Percentiles rank a stretch among this genome's conserved stretches.
These are phyloP conservation scores for Colletes collaris DNA, from an alignment of 2,888 invertebrate genomes.

Conservation along the genomic window DNA sequence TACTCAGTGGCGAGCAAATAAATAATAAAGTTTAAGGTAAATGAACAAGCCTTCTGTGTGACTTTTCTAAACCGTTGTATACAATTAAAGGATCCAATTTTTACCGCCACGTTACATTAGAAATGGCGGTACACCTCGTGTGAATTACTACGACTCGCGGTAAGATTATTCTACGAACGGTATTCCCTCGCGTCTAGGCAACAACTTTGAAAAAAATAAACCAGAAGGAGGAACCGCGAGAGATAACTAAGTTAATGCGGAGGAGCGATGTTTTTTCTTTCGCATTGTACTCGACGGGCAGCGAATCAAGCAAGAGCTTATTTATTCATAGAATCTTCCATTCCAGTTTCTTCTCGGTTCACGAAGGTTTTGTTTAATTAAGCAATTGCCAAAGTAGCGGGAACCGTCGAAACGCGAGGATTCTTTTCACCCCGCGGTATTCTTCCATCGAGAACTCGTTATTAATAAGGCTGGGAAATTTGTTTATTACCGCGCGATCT, in stretches of 20 bases:
- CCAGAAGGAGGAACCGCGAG: constrained; percentile 4
- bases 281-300: constrained; percentile 20
- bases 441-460: constrained; percentile 1
- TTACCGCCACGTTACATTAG: background rate
- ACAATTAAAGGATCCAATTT: constrained; percentile 22
- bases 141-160: constrained; percentile 13
- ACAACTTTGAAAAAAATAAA: background rate
- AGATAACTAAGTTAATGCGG: constrained; percentile 35
- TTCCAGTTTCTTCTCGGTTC: constrained; percentile 25
- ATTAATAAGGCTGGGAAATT: constrained; percentile 24
- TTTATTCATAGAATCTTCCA: constrained; percentile 52
- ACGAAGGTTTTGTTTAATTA: constrained; percentile 50
- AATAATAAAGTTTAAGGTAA: no score
- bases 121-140: background rate
- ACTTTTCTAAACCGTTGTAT: background rate
- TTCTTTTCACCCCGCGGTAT: constrained; percentile 1
- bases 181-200: constrained; percentile 16
- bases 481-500: constrained; percentile 6
- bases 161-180: constrained; percentile 29
- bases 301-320: constrained; percentile 39
- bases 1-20: no score
- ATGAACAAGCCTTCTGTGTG: background rate
- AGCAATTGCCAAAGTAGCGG: constrained; percentile 39
- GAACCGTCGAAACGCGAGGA: constrained; percentile 1
- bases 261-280: constrained; percentile 35